A percentile compares a stretch with the other conserved stretches of the same genome.
Evolutionary conservation across 2,797 vertebrate species (phyloP).

Genomic region (Phalanger gymnotis): DNA sequence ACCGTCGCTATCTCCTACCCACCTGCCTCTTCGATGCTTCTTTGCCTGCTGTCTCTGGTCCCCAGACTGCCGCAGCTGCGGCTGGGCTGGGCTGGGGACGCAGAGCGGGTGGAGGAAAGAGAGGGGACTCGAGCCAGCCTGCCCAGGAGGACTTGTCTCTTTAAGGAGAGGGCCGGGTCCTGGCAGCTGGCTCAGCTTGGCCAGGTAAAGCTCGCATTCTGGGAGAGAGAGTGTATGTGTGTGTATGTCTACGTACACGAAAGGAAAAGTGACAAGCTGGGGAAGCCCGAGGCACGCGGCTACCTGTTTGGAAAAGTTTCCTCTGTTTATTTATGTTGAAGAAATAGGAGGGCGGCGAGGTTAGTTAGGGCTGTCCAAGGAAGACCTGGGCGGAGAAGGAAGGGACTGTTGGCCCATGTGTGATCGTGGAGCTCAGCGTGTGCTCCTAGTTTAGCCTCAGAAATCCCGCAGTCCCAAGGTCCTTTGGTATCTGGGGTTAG

Average conservation of each 20-base stretch:
- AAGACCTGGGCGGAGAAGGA: not conserved
- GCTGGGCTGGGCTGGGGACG: not conserved
- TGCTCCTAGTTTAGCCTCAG: not conserved
- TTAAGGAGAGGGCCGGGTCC: constrained; percentile 9
- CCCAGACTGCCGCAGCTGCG: not conserved
- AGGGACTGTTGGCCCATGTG: not conserved
- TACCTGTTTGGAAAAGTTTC: constrained; percentile 67
- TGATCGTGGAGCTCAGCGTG: not conserved
- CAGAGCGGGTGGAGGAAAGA: not conserved
- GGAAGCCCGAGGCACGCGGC: constrained; percentile 40
- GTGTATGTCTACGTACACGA: constrained; percentile 41
- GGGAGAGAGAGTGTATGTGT: constrained; percentile 23
- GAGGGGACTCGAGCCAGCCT: not conserved
- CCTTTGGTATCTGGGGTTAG: not conserved
- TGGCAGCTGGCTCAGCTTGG: not conserved
- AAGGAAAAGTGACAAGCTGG: constrained; percentile 53
- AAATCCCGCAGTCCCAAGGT: not conserved
- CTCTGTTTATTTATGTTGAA: constrained; percentile 64
- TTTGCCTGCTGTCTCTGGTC: not conserved
- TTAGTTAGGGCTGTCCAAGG: constrained; percentile 21
- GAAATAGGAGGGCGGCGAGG: constrained; percentile 29
- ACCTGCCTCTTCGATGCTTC: not conserved
- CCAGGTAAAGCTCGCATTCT: constrained; percentile 42
- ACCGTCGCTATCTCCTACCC: not conserved
- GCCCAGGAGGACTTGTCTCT: not conserved